Evolutionary conservation across 2,113 vertebrate genomes (phyloP).

Genomic region (Holacanthus passer): DNA sequence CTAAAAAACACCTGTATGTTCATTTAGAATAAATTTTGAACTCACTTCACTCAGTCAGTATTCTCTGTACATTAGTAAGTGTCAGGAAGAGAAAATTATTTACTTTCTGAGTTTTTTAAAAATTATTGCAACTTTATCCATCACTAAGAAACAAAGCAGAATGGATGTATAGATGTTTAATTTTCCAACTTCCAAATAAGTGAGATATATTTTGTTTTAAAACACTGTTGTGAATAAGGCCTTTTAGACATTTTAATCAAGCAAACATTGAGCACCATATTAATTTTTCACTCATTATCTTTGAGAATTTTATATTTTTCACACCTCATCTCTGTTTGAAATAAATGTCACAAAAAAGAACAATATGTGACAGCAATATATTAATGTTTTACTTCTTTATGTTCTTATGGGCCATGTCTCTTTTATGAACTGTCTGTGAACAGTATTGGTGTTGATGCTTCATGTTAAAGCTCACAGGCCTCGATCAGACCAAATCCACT

Average conservation of each 20-base stretch:
- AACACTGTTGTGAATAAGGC: neutral
- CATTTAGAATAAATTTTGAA: conserved; percentile 5
- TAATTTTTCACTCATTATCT: neutral
- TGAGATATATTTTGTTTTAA: conserved; percentile 18
- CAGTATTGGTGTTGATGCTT: neutral
- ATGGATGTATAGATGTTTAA: neutral
- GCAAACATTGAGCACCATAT: neutral
- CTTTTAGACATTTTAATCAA: neutral
- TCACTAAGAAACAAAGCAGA: neutral
- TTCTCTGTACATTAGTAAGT: neutral
- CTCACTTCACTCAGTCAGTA: neutral
- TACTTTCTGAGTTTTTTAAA: neutral
- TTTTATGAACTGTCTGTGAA: neutral
- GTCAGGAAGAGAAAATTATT: neutral
- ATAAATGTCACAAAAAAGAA: neutral
- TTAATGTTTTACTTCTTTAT: conserved; percentile 4
- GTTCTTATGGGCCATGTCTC: neutral
- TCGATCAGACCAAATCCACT: conserved; percentile 20
- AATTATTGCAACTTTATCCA: neutral
- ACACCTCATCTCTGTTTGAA: neutral
- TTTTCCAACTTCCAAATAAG: neutral
- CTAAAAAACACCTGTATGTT: neutral
- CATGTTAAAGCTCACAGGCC: conserved; percentile 34
- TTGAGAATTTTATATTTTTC: neutral
- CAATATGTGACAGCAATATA: neutral